A percentile compares a stretch with the other conserved stretches of the same genome.
These are phyloP conservation scores for Pseudochirops cupreus DNA, from an alignment of 2,797 vertebrate species.

Conservation along the genomic window DNA sequence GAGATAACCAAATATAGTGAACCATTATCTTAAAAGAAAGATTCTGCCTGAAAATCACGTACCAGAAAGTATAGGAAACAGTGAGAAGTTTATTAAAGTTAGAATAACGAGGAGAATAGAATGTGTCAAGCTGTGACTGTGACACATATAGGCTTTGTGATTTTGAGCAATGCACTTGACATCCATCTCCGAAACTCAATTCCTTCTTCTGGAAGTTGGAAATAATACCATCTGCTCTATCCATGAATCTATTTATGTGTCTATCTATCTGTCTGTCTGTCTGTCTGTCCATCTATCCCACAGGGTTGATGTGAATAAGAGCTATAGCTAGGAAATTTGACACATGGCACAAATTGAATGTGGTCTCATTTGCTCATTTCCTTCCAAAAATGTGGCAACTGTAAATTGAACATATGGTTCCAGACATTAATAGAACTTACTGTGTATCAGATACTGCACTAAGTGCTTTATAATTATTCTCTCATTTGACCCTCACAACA, in stretches of 20 bases:
- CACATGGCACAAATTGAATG: not conserved
- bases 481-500: too few relatives aligned
- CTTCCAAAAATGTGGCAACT: not conserved
- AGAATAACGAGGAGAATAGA: not conserved
- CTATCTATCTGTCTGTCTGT: not conserved
- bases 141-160: not conserved
- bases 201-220: not conserved
- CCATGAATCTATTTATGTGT: not conserved
- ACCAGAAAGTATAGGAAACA: not conserved
- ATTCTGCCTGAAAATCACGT: not conserved
- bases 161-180: not conserved
- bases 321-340: not conserved
- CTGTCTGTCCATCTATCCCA: not conserved
- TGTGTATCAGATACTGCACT: too few relatives aligned
- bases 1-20: not conserved
- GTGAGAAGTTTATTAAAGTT: not conserved
- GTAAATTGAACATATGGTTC: not conserved
- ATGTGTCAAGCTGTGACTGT: not conserved
- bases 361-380: not conserved
- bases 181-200: not conserved
- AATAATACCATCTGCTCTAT: not conserved
- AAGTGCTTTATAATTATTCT: too few relatives aligned
- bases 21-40: not conserved
- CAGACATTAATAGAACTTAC: too few relatives aligned
- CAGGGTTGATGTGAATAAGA: not conserved